Percentiles rank a stretch among this genome's conserved stretches.
Evolutionary conservation across 2,113 vertebrate genomes (phyloP).

Genomic region (Mesoclemmys tuberculata): DNA sequence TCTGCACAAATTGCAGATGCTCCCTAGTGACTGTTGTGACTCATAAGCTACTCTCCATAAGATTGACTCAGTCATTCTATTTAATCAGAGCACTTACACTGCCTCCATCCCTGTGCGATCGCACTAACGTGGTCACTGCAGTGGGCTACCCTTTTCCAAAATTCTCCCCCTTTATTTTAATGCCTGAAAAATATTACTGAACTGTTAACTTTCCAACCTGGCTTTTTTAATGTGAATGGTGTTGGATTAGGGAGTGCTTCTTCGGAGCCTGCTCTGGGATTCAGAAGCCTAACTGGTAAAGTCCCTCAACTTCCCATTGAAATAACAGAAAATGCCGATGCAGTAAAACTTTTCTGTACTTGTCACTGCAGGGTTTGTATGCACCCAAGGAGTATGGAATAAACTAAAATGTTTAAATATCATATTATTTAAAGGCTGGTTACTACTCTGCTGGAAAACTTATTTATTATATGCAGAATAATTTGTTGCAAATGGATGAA

Average conservation of each 20-base stretch:
- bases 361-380: background rate
- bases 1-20: background rate
- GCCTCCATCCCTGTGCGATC: background rate
- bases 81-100: background rate
- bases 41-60: background rate
- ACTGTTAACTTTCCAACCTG: background rate
- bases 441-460: background rate
- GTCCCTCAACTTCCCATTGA: background rate
- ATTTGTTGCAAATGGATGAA: background rate
- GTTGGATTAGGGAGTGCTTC: background rate
- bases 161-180: no score
- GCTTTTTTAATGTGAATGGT: background rate
- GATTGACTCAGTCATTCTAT: background rate
- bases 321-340: background rate
- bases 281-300: background rate
- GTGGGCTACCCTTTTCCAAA: background rate
- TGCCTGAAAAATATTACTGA: background rate
- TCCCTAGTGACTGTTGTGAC: background rate
- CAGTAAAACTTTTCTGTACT: background rate
- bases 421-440: background rate
- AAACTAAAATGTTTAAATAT: background rate
- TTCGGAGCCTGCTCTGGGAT: background rate
- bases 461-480: background rate
- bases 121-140: background rate
- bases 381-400: background rate